phyloP scores from a whole-genome alignment of 2,888 invertebrate genomes.

The Timema podura region DNA sequence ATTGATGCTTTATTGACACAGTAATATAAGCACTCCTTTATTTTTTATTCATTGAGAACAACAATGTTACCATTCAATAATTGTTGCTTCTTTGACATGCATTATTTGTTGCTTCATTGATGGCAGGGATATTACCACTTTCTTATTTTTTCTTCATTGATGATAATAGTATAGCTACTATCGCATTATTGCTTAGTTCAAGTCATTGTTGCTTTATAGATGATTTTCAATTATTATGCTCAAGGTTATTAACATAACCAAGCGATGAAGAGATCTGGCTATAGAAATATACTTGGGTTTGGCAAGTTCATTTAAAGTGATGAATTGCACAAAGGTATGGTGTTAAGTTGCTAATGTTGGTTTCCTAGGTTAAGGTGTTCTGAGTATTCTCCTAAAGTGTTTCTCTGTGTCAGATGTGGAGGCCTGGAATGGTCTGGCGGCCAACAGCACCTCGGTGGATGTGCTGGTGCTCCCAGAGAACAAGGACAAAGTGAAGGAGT shows the following conservation, averaged over 20 bases:
- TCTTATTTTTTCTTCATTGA: constrained; percentile 3
- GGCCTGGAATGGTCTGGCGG: constrained; percentile 27
- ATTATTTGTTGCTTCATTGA: background rate
- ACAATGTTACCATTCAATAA: too few species aligned
- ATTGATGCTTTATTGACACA: too few species aligned
- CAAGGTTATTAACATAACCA: background rate
- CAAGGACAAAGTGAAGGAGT: constrained; percentile 58
- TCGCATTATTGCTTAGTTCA: background rate
- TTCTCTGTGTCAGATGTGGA: constrained; percentile 26
- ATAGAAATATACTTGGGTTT: background rate
- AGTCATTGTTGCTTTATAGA: constrained; percentile 1
- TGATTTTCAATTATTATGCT: too few species aligned
- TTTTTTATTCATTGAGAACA: too few species aligned
- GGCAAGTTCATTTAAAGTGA: background rate
- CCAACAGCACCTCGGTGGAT: constrained; percentile 40
- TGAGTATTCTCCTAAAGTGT: background rate
- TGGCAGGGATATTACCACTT: background rate
- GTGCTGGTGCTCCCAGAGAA: constrained; percentile 65
- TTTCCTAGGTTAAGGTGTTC: background rate
- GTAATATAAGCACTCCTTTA: too few species aligned
- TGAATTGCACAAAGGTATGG: background rate
- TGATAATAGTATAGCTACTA: background rate
- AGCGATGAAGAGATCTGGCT: too few species aligned
- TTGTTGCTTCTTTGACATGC: too few species aligned
- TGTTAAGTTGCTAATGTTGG: background rate